A percentile compares a stretch with the other conserved stretches of the same genome.
phyloP scores from a whole-genome alignment of 2,797 vertebrate species.

The Halcyon badia region DNA sequence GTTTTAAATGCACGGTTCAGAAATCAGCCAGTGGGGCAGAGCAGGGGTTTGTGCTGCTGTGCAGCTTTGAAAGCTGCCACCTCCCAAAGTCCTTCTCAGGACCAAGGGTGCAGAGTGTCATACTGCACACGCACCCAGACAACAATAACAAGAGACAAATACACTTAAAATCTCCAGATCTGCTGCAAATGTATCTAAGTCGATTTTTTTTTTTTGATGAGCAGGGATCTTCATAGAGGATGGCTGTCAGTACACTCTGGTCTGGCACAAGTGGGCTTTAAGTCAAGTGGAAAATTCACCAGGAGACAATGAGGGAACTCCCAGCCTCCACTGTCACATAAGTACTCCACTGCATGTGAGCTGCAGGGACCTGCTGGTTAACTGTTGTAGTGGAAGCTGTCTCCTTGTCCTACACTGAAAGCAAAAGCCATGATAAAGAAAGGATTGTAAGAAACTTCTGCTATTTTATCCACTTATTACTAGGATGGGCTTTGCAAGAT shows the following conservation, averaged over 20 bases:
- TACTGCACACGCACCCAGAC: not conserved
- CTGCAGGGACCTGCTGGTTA: not conserved
- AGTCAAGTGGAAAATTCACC: not conserved
- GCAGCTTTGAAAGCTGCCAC: not conserved
- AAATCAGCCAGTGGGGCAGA: not conserved
- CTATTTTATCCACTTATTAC: not conserved
- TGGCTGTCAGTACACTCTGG: not conserved
- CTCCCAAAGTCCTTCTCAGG: not conserved
- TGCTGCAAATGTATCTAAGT: not conserved
- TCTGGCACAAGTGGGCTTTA: not conserved
- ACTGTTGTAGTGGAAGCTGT: not conserved
- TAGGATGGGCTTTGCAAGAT: not conserved
- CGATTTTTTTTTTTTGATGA: not conserved
- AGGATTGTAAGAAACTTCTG: not conserved
- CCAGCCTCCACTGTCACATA: not conserved
- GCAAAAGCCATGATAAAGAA: not conserved
- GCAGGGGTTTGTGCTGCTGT: not conserved
- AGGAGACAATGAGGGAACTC: not conserved
- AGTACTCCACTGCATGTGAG: not conserved
- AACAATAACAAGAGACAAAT: not conserved
- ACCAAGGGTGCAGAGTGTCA: not conserved
- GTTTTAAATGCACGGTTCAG: not conserved
- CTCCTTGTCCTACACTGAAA: not conserved
- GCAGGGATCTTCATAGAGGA: not conserved
- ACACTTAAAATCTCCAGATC: not conserved